Base-by-base conservation (phyloP, 2,797 vertebrate species). In the Columba guinea region DNA sequence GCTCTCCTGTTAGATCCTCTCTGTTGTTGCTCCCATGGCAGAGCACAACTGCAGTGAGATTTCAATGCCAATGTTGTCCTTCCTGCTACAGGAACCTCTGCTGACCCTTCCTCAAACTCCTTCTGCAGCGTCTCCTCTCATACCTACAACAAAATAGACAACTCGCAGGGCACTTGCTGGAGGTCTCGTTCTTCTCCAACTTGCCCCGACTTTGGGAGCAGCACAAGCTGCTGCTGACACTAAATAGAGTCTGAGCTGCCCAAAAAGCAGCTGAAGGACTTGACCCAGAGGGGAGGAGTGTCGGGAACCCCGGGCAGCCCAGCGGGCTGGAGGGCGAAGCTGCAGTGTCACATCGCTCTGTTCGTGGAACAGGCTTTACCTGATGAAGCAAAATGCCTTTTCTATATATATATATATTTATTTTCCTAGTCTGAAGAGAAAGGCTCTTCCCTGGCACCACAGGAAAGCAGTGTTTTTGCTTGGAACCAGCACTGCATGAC, bases 211-310 rank as follows among this genome's bases (percentile, higher is more conserved):
- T 11, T 49, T 37, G 24, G 21, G 32, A 71, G 56, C 23, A n/a
- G 37, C 9, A 0, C 24, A 3, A 39, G 13, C 13, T 24, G 19
- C 34, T 48, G 1, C 16, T n/a, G n/a, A 7, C 5, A 5, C 5
- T 17, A 18, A 60, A 59, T 30, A 6, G 8, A 22, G 70, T 14
- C n/a, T 9, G 24, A 55, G 11, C 37, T 9, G 23, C 46, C 23
- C 32, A 6, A 52, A 75, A 19, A 46, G n/a, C n/a, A 46, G 28
- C 13, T 8, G 59, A 53, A n/a, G 4, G 2, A 6, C 11, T 17
- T 39, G 22, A 5, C 3, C 5, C 37, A 17, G n/a, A 12, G 21
- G 19, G 48, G 49, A 3, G 0, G 6, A 27, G 63, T 1, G 15
- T 16, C 7, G 3, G 76, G 67, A 44, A 8, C 3, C 58, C 32